These are phyloP conservation scores for Ginglymostoma cirratum DNA, from an alignment of 2,113 vertebrate genomes.

Conservation along the genomic window DNA sequence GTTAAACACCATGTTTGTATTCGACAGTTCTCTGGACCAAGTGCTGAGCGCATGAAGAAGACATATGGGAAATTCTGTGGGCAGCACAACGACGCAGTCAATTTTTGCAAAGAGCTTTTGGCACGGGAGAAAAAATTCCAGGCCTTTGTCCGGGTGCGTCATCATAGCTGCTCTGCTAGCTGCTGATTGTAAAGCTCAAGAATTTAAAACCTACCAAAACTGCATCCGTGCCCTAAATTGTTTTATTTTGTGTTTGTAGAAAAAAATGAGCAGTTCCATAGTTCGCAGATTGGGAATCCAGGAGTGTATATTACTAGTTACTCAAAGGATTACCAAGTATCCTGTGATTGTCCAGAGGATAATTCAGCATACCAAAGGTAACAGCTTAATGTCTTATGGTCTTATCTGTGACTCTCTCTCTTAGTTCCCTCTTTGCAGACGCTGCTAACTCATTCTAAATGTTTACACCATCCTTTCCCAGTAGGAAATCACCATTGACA, in stretches of 20 bases:
- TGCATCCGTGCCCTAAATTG: background rate
- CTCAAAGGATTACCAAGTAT: conserved; percentile 95
- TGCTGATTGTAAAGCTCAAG: background rate
- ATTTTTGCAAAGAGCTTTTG: conserved; percentile 83
- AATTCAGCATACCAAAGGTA: conserved; percentile 86
- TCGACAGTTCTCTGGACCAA: conserved; percentile 80
- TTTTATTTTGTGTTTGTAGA: conserved; percentile 55
- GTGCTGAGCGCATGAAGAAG: conserved; percentile 76
- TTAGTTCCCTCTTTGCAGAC: too few species aligned
- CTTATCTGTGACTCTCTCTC: too few species aligned
- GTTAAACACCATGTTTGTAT: background rate
- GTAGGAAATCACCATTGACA: background rate
- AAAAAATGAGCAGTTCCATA: conserved; percentile 87
- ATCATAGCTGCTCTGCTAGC: background rate
- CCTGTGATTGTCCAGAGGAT: conserved; percentile 87
- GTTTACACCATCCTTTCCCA: background rate
- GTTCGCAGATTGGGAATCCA: conserved; percentile 86
- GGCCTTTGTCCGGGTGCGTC: conserved; percentile 79
- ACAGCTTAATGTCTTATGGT: too few species aligned
- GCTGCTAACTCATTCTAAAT: background rate
- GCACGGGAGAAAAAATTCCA: conserved; percentile 91
- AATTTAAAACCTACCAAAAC: background rate
- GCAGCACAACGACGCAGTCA: conserved; percentile 88
- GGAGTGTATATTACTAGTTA: conserved; percentile 91
- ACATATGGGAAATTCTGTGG: conserved; percentile 88